phyloP scores from a whole-genome alignment of 1,140 invertebrate species.

The Aphaenogaster floridana region DNA sequence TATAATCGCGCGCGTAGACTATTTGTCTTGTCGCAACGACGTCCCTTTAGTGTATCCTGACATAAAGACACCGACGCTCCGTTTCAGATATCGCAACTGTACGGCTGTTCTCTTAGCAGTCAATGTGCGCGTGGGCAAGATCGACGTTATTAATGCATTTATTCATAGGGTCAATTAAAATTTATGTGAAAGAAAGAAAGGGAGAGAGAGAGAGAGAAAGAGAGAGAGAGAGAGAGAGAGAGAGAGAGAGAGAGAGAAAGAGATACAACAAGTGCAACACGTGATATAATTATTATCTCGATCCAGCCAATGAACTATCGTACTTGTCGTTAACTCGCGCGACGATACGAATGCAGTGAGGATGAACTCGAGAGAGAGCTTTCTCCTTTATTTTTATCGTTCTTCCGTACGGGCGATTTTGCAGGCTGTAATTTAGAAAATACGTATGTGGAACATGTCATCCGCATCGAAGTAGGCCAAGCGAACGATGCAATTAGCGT shows the following conservation, averaged over 20 bases:
- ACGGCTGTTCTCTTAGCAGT: background rate
- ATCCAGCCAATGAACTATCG: slow-evolving; percentile 70
- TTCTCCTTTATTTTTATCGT: slow-evolving; percentile 22
- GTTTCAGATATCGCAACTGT: slow-evolving; percentile 53
- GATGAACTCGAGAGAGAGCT: background rate
- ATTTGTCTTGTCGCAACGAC: slow-evolving; percentile 56
- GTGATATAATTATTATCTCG: slow-evolving; percentile 69
- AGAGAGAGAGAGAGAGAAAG: background rate
- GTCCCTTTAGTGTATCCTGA: slow-evolving; percentile 46
- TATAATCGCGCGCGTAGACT: slow-evolving; percentile 29
- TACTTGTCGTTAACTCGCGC: slow-evolving; percentile 52
- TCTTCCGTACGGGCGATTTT: slow-evolving; percentile 10
- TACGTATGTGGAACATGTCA: slow-evolving; percentile 15
- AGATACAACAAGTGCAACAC: background rate
- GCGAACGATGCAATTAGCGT: slow-evolving; percentile 29
- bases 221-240: background rate
- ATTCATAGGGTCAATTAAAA: slow-evolving; percentile 76
- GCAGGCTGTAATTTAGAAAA: slow-evolving; percentile 41
- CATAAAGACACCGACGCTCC: slow-evolving; percentile 14
- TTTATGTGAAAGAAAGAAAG: slow-evolving; percentile 54
- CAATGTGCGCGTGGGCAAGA: slow-evolving; percentile 53
- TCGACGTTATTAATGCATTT: slow-evolving; percentile 74
- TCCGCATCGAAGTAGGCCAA: slow-evolving; percentile 17
- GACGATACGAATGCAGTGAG: background rate
- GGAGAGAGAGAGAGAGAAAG: background rate